Evolutionary conservation across 2,113 vertebrate genomes (phyloP).

Genomic region (Mola mola): DNA sequence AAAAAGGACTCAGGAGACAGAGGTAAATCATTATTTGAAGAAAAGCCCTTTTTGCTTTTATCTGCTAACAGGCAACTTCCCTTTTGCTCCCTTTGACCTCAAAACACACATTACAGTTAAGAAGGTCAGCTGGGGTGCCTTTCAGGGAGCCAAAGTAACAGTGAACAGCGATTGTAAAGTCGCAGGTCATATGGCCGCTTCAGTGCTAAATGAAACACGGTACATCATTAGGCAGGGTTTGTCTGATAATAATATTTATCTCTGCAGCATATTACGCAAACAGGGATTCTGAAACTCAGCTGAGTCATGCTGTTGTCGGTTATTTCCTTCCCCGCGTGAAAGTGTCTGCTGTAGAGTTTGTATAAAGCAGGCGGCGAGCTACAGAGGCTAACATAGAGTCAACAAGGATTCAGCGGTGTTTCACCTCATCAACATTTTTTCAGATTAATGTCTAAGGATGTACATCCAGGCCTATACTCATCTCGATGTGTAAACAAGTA

Average conservation of each 20-base stretch:
- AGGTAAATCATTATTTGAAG: constrained; percentile 41
- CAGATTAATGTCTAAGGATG: constrained; percentile 66
- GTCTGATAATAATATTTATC: constrained; percentile 8
- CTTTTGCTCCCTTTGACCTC: constrained; percentile 47
- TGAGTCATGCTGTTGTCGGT: constrained; percentile 58
- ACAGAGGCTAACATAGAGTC: constrained; percentile 68
- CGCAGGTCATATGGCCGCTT: constrained; percentile 9
- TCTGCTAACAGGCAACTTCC: constrained; percentile 52
- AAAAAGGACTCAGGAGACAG: constrained; percentile 44
- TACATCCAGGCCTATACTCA: too few relatives aligned
- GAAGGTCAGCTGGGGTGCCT: constrained; percentile 45
- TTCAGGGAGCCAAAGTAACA: constrained; percentile 16
- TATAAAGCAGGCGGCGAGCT: constrained; percentile 60
- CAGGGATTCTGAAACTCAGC: constrained; percentile 29
- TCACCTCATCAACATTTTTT: constrained; percentile 74
- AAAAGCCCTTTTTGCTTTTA: constrained; percentile 46
- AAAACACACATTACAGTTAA: constrained; percentile 62
- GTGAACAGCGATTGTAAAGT: constrained; percentile 17
- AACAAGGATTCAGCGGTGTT: constrained; percentile 70
- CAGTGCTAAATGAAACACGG: constrained; percentile 1
- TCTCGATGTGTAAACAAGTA: neutral
- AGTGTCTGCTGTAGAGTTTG: constrained; percentile 41
- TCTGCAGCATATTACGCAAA: constrained; percentile 23
- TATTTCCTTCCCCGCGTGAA: constrained; percentile 68
- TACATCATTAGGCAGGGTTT: neutral